phyloP scores from a whole-genome alignment of 2,113 vertebrate genomes.

The Verasper variegatus region DNA sequence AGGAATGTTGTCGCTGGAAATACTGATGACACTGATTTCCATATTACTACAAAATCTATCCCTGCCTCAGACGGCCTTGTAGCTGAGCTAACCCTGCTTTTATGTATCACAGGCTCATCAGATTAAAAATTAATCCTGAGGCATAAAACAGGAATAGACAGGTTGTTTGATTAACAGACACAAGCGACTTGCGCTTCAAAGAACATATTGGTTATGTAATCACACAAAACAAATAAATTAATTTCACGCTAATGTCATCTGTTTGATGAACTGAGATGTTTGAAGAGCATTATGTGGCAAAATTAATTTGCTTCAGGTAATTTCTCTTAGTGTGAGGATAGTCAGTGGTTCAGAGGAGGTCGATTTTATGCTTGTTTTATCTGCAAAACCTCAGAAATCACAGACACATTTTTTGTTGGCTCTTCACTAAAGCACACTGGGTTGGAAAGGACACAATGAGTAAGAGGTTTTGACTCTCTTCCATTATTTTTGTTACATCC shows the following conservation, averaged over 20 bases:
- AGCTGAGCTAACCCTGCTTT: conserved; percentile 28
- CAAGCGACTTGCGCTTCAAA: not conserved
- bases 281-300: conserved; percentile 27
- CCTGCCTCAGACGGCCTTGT: conserved; percentile 14
- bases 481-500: not conserved
- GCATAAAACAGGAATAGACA: not conserved
- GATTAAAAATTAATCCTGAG: conserved; percentile 44
- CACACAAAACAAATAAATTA: conserved; percentile 3
- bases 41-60: conserved; percentile 57
- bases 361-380: not conserved
- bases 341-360: conserved; percentile 7
- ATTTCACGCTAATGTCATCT: conserved; percentile 4
- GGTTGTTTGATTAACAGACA: not conserved
- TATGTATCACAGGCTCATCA: conserved; percentile 43
- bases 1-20: conserved; percentile 39
- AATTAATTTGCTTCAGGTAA: conserved; percentile 19
- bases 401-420: not conserved
- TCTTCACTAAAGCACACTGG: not conserved
- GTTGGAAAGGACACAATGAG: conserved; percentile 6
- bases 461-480: not conserved
- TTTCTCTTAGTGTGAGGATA: not conserved
- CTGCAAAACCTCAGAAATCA: not conserved
- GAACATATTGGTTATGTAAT: conserved; percentile 9
- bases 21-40: conserved; percentile 60
- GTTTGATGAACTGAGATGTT: conserved; percentile 21